phyloP scores from a whole-genome alignment of 2,113 vertebrate genomes.

The Limnothrissa miodon region DNA sequence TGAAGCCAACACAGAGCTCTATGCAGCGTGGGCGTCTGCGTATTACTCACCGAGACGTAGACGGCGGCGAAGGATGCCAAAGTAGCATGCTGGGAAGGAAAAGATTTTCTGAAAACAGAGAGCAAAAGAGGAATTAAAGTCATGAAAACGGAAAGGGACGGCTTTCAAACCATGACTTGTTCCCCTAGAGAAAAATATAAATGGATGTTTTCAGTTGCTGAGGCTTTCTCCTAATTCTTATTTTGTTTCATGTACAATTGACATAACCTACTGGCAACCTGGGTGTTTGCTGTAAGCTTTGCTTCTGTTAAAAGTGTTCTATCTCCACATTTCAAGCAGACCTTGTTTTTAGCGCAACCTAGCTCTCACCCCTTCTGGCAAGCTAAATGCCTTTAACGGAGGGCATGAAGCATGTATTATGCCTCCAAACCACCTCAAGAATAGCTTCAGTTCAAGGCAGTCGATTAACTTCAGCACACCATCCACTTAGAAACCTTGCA shows the following conservation, averaged over 20 bases:
- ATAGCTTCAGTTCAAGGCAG: neutral
- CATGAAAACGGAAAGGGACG: neutral
- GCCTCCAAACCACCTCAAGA: constrained; percentile 1
- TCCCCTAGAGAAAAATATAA: neutral
- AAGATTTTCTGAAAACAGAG: constrained; percentile 89
- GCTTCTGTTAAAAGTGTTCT: neutral
- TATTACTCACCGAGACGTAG: constrained; percentile 92
- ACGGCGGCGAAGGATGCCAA: constrained; percentile 96
- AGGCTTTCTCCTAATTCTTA: neutral
- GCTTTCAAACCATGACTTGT: constrained; percentile 4
- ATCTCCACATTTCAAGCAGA: neutral
- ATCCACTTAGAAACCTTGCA: neutral
- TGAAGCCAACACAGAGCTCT: neutral
- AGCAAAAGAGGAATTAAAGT: constrained; percentile 35
- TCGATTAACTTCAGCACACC: neutral
- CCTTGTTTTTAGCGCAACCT: neutral
- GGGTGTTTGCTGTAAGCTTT: neutral
- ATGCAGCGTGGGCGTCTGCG: constrained; percentile 9
- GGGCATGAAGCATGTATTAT: neutral
- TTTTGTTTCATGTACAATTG: neutral
- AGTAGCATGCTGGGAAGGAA: constrained; percentile 96
- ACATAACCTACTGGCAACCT: neutral
- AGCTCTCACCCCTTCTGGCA: neutral
- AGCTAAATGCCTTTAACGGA: neutral
- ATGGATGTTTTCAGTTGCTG: neutral